Evolutionary conservation across 2,888 invertebrate species (phyloP).

Genomic region (Scaptomyza polygonia): DNA sequence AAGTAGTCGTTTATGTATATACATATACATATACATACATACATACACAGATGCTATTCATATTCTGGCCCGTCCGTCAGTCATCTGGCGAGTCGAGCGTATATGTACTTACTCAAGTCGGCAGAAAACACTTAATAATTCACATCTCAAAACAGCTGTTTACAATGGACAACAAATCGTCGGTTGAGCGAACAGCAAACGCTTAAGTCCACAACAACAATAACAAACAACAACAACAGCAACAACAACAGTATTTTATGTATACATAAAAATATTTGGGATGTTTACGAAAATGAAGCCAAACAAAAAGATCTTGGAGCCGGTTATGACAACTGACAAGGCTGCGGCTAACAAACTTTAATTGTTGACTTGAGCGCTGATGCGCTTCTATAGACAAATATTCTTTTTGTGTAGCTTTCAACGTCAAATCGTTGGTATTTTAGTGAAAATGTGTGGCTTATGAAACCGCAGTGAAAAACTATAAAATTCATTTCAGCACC

Average conservation of each 20-base stretch:
- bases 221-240: not conserved
- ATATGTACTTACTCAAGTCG: slow-evolving; percentile 10
- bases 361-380: not conserved
- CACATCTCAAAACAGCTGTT: slow-evolving; percentile 42
- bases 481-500: slow-evolving; percentile 9
- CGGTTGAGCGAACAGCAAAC: slow-evolving; percentile 19
- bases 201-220: slow-evolving; percentile 5
- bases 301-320: slow-evolving; percentile 10
- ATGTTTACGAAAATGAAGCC: slow-evolving; percentile 14
- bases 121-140: slow-evolving; percentile 31
- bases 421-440: slow-evolving; percentile 2
- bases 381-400: not conserved
- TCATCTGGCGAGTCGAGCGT: slow-evolving; percentile 26
- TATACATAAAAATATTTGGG: slow-evolving; percentile 14
- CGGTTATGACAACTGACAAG: slow-evolving; percentile 24
- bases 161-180: slow-evolving; percentile 21
- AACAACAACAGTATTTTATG: not conserved
- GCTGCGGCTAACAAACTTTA: not conserved
- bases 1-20: not conserved
- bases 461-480: not conserved
- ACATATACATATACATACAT: not conserved
- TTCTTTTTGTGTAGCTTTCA: not conserved
- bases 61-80: slow-evolving; percentile 26
- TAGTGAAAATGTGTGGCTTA: slow-evolving; percentile 8
- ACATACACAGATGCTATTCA: slow-evolving; percentile 22